A percentile compares a stretch with the other conserved stretches of the same genome.
phyloP scores from a whole-genome alignment of 2,888 invertebrate genomes.

The Operophtera brumata region DNA sequence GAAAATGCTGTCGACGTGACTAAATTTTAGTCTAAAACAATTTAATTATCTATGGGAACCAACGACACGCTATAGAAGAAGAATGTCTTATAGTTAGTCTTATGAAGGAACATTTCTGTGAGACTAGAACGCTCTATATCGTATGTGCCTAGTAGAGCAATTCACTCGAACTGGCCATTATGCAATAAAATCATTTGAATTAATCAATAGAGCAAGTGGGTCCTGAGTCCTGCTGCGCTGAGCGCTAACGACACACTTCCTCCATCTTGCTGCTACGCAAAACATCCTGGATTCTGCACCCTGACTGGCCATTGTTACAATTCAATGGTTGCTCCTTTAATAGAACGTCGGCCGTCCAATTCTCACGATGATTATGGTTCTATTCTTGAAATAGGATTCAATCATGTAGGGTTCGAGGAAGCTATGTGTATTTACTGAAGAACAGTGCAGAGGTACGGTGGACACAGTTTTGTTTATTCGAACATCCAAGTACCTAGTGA shows the following conservation, averaged over 20 bases:
- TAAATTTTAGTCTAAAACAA: too few species aligned
- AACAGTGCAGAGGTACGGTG: too few species aligned
- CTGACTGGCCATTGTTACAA: constrained; percentile 36
- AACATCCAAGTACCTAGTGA: too few species aligned
- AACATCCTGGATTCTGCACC: constrained; percentile 34
- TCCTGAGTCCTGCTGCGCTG: constrained; percentile 38
- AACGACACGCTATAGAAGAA: too few species aligned
- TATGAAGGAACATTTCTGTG: too few species aligned
- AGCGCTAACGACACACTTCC: constrained; percentile 35
- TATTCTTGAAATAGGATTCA: constrained; percentile 30
- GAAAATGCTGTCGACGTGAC: too few species aligned
- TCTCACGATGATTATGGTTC: constrained; percentile 41
- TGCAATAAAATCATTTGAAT: constrained; percentile 75
- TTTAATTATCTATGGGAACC: too few species aligned
- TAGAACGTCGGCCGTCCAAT: constrained; percentile 33
- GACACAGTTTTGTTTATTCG: too few species aligned
- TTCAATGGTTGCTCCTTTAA: constrained; percentile 35
- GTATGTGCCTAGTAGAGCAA: constrained; percentile 39
- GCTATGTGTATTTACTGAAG: background rate
- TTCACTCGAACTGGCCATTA: constrained; percentile 56
- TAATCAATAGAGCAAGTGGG: constrained; percentile 76
- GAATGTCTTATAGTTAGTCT: too few species aligned
- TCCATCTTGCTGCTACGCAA: constrained; percentile 25
- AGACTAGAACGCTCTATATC: background rate
- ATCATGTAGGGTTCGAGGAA: constrained; percentile 7